These are phyloP conservation scores for Mercenaria mercenaria DNA, from an alignment of 1,140 invertebrate species.

Conservation along the genomic window DNA sequence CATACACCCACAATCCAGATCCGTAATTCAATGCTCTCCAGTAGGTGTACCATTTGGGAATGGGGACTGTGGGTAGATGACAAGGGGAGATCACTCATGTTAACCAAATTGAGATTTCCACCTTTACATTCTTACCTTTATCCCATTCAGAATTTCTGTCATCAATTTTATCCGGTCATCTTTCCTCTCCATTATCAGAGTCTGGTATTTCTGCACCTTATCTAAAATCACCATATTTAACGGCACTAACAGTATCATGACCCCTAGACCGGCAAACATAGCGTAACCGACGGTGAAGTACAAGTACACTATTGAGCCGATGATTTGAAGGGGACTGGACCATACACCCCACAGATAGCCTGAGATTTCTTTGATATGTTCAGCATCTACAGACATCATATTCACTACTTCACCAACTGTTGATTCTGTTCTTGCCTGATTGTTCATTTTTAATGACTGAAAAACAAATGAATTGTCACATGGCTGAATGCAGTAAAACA, in stretches of 20 bases:
- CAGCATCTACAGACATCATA: constrained; percentile 87
- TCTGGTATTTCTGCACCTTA: constrained; percentile 87
- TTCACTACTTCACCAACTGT: constrained; percentile 88
- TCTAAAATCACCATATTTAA: constrained; percentile 91
- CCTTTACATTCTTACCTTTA: constrained; percentile 84
- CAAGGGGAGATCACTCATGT: too few relatives aligned
- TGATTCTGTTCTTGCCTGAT: constrained; percentile 77
- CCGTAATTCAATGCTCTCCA: too few relatives aligned
- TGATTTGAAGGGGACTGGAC: constrained; percentile 84
- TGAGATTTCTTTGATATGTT: constrained; percentile 80
- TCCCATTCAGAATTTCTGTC: constrained; percentile 84
- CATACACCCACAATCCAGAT: too few relatives aligned
- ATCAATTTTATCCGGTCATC: constrained; percentile 87
- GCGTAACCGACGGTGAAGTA: constrained; percentile 90
- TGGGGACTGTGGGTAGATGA: too few relatives aligned
- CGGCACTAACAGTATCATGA: constrained; percentile 97
- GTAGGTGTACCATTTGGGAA: too few relatives aligned
- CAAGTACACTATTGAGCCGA: constrained; percentile 84
- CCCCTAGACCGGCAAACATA: constrained; percentile 95
- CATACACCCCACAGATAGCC: constrained; percentile 88
- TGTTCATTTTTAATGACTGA: constrained; percentile 72
- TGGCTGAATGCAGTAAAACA: too few relatives aligned
- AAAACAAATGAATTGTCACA: constrained; percentile 7
- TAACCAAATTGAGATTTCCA: too few relatives aligned
- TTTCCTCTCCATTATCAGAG: constrained; percentile 83